A percentile compares a stretch with the other conserved stretches of the same genome.
Conservation (phyloP, 1,140 invertebrate species). For the Pseudomyrmex sp. region DNA sequence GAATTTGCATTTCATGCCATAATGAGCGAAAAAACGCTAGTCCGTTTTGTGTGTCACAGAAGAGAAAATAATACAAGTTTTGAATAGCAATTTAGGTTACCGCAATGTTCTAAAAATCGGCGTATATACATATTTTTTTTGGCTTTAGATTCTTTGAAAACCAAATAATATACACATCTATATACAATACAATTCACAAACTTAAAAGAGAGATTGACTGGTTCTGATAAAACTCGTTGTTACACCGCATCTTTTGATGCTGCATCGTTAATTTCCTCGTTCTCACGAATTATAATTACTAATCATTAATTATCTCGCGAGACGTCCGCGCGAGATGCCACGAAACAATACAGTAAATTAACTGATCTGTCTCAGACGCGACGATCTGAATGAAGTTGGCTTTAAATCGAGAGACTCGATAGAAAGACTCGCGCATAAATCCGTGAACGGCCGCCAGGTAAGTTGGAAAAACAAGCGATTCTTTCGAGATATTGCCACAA, state of each 20-base stretch:
- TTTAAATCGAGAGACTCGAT: conserved; percentile 49
- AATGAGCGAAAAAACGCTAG: conserved; percentile 3
- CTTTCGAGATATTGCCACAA: conserved; percentile 55
- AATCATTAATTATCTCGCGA: conserved; percentile 45
- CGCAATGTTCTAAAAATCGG: background rate
- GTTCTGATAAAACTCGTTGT: conserved; percentile 11
- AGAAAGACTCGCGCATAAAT: conserved; percentile 50
- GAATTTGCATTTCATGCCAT: conserved; percentile 10
- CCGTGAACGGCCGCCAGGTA: conserved; percentile 8
- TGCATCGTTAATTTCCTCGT: conserved; percentile 31
- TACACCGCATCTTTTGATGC: conserved; percentile 5
- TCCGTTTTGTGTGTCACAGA: too few relatives aligned
- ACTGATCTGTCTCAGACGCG: conserved; percentile 49
- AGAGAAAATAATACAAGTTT: background rate
- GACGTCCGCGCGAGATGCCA: conserved; percentile 18
- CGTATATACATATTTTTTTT: too few relatives aligned
- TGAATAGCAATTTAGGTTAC: background rate
- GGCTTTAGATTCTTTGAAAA: too few relatives aligned
- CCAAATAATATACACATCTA: too few relatives aligned
- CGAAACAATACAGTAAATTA: conserved; percentile 60
- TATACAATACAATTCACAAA: too few relatives aligned
- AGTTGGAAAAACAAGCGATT: conserved; percentile 3
- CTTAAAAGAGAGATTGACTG: conserved; percentile 19
- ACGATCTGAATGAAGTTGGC: conserved; percentile 39
- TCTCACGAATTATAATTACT: conserved; percentile 46